Conservation (phyloP, 2,888 invertebrate genomes). For the Drosophila anomalata region DNA sequence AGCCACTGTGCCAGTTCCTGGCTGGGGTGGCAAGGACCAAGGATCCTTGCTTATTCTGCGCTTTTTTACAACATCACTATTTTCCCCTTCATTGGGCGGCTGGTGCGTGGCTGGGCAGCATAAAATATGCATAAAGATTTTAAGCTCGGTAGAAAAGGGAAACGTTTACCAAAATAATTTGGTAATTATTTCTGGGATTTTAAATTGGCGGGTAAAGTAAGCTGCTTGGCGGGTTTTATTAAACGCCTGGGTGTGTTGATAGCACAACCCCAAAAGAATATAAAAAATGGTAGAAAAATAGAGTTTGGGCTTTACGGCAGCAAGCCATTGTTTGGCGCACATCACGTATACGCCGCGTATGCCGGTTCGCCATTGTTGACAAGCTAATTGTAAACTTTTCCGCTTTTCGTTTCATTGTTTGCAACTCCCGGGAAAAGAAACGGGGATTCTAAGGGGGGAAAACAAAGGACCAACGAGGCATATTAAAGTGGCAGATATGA, state of each 20-base stretch:
- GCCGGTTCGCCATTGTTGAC: constrained; percentile 55
- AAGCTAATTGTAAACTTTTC: constrained; percentile 73
- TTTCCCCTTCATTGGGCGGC: constrained; percentile 11
- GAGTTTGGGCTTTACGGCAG: neutral
- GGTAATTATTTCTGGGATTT: constrained; percentile 35
- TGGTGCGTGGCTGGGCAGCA: constrained; percentile 2
- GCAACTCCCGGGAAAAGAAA: constrained; percentile 25
- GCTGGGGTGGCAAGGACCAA: neutral
- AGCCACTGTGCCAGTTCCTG: neutral
- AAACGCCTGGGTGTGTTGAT: constrained; percentile 25
- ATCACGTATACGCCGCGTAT: constrained; percentile 59
- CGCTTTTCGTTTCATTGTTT: constrained; percentile 48
- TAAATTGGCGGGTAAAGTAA: constrained; percentile 11
- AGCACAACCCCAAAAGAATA: neutral
- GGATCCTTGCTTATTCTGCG: constrained; percentile 4
- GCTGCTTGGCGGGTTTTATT: constrained; percentile 34
- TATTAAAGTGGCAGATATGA: constrained; percentile 58
- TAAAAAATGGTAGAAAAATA: neutral
- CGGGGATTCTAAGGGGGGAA: neutral
- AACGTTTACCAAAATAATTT: constrained; percentile 41
- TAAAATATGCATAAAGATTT: constrained; percentile 54
- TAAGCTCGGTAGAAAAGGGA: constrained; percentile 9
- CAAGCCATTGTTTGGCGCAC: constrained; percentile 2
- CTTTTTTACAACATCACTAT: constrained; percentile 30
- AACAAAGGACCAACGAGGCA: constrained; percentile 49